Percentiles rank a stretch among this genome's conserved stretches.
Conservation (phyloP, 2,113 vertebrate genomes). For the Atlantisia rogersi region DNA sequence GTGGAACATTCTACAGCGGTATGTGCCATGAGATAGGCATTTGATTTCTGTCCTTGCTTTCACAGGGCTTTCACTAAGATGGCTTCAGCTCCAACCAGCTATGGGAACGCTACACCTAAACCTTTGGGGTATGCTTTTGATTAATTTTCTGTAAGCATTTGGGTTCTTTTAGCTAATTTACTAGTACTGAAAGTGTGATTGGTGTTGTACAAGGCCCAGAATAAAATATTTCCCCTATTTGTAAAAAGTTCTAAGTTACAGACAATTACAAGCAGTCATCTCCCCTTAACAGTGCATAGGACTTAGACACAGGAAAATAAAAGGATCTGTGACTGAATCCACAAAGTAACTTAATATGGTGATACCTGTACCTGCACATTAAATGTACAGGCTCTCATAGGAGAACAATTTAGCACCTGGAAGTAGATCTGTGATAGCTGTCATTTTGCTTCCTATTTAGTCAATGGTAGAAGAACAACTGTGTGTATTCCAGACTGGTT, state of each 20-base stretch:
- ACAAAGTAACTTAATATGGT: neutral
- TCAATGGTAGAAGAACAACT: neutral
- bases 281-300: neutral
- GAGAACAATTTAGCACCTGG: neutral
- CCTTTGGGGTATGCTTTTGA: slow-evolving; percentile 87
- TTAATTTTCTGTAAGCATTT: neutral
- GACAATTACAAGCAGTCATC: neutral
- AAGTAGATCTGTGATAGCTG: neutral
- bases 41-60: slow-evolving; percentile 38
- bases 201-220: neutral
- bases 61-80: slow-evolving; percentile 94
- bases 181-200: neutral
- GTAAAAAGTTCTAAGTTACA: neutral
- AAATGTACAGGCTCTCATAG: neutral
- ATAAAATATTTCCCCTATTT: neutral
- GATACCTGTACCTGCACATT: neutral
- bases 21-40: neutral
- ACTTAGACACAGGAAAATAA: neutral
- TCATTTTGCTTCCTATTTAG: neutral
- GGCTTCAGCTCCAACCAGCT: slow-evolving; percentile 91
- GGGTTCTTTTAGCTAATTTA: neutral
- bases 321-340: neutral
- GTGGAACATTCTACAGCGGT: neutral
- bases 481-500: neutral
- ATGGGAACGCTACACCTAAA: slow-evolving; percentile 88